A percentile compares a stretch with the other conserved stretches of the same genome.
Evolutionary conservation across 2,888 invertebrate species (phyloP).

Genomic region (Spodoptera exigua): DNA sequence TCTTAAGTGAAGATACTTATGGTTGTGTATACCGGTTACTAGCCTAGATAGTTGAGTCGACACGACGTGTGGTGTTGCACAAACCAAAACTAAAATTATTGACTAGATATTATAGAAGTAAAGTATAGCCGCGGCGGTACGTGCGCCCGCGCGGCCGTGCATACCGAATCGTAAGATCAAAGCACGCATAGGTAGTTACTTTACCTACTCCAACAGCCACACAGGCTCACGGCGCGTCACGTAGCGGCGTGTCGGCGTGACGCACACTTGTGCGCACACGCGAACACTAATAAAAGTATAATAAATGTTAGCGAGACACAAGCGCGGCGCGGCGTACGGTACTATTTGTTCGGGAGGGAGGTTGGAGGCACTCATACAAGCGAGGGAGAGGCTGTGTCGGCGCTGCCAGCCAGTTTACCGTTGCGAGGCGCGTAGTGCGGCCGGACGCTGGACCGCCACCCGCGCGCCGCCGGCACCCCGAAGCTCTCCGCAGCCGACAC

Average conservation of each 20-base stretch:
- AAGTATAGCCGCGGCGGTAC: conserved; percentile 84
- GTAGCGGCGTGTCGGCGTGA: conserved; percentile 67
- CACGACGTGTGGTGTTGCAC: conserved; percentile 84
- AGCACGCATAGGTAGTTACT: conserved; percentile 87
- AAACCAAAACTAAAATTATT: conserved; percentile 87
- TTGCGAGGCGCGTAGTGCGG: conserved; percentile 89
- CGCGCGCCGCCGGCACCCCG: conserved; percentile 84
- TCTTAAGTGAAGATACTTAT: conserved; percentile 67
- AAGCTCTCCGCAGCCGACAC: conserved; percentile 68
- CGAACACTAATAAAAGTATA: conserved; percentile 84
- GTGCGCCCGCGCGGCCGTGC: conserved; percentile 86
- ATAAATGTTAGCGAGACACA: conserved; percentile 87
- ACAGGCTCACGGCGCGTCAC: conserved; percentile 68
- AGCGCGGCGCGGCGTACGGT: conserved; percentile 86
- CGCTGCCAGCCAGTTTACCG: conserved; percentile 88
- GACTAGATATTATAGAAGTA: conserved; percentile 86
- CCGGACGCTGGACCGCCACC: conserved; percentile 85
- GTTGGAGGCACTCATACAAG: conserved; percentile 87
- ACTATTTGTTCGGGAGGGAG: conserved; percentile 89
- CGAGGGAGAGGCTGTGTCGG: conserved; percentile 86
- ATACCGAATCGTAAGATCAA: conserved; percentile 89
- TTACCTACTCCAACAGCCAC: conserved; percentile 86
- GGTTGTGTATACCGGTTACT: conserved; percentile 66
- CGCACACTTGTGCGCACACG: conserved; percentile 74
- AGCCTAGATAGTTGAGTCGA: conserved; percentile 73